Evolutionary conservation across 2,888 invertebrate species (phyloP).

Genomic region (Lycaena phlaeas): DNA sequence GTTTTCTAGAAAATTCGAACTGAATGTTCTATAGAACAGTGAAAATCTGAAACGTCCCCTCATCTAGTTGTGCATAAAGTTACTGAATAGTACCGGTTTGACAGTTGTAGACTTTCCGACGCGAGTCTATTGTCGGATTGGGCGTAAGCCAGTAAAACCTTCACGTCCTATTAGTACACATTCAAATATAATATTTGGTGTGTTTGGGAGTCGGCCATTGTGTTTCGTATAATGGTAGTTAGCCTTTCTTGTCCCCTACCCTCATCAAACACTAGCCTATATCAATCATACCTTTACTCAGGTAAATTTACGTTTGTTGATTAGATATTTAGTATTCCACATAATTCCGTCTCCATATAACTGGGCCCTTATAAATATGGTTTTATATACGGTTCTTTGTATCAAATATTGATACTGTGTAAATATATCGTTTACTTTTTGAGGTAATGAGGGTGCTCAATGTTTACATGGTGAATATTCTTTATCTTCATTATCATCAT

Average conservation of each 20-base stretch:
- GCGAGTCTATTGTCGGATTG: slow-evolving; percentile 20
- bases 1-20: not conserved
- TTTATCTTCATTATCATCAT: no score
- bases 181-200: slow-evolving; percentile 17
- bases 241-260: not conserved
- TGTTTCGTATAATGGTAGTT: slow-evolving; percentile 1
- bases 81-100: slow-evolving; percentile 19
- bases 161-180: slow-evolving; percentile 16
- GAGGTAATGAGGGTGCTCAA: no score
- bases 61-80: slow-evolving; percentile 16
- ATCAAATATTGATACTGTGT: no score
- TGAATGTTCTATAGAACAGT: slow-evolving; percentile 8
- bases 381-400: no score
- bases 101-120: slow-evolving; percentile 22
- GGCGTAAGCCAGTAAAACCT: slow-evolving; percentile 19
- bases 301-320: not conserved
- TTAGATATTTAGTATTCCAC: not conserved
- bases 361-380: no score
- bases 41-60: slow-evolving; percentile 15
- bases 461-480: no score
- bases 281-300: not conserved
- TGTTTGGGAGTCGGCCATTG: slow-evolving; percentile 12
- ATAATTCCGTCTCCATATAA: no score
- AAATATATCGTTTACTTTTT: no score
- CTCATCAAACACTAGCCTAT: not conserved